These are phyloP conservation scores for Amblyraja radiata DNA, from an alignment of 2,797 vertebrate species.

Conservation along the genomic window DNA sequence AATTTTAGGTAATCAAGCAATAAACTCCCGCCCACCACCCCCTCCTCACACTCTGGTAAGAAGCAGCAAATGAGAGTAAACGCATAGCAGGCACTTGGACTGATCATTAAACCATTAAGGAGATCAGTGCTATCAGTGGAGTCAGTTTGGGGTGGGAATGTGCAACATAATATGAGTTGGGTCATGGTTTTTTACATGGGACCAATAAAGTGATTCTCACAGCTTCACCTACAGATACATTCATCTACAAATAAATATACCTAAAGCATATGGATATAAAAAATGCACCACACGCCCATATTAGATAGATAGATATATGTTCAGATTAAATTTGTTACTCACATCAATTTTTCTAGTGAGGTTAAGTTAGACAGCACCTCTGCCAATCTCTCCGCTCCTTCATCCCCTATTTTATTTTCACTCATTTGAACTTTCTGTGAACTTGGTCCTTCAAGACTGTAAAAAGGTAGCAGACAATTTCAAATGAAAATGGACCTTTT, in stretches of 20 bases:
- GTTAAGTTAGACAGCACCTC: constrained; percentile 61
- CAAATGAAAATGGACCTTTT: constrained; percentile 41
- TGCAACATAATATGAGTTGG: neutral
- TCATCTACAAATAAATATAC: no score
- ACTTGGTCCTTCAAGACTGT: constrained; percentile 16
- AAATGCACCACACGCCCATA: neutral
- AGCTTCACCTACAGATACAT: neutral
- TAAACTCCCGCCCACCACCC: no score
- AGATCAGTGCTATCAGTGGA: neutral
- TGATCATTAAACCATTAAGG: neutral
- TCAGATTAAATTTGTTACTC: constrained; percentile 49
- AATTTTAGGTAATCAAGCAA: no score
- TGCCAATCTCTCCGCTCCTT: constrained; percentile 64
- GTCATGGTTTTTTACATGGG: neutral
- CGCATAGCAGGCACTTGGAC: neutral
- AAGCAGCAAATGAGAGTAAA: neutral
- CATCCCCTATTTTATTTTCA: constrained; percentile 77
- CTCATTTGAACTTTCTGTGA: constrained; percentile 41
- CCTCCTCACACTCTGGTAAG: neutral
- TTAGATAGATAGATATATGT: neutral
- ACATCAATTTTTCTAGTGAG: constrained; percentile 81
- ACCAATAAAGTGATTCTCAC: neutral
- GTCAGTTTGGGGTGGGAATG: neutral
- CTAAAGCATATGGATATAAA: no score
- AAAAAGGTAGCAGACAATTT: constrained; percentile 41